Base-by-base conservation (phyloP, 2,797 vertebrate genomes). In the Cichlasoma orientale region DNA sequence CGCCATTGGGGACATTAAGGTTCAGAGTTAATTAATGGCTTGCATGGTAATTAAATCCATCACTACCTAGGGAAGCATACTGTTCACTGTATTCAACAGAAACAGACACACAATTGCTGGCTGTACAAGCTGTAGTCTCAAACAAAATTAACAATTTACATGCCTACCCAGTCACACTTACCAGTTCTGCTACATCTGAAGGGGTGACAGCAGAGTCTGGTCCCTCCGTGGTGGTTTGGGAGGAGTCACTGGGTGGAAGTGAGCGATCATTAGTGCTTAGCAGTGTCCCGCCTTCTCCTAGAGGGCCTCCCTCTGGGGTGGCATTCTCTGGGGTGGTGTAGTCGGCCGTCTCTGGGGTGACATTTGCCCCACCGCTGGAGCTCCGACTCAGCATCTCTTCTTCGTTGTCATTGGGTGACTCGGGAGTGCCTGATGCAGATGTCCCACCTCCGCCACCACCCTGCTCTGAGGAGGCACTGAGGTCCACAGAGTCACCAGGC, bases 181-280 rank as follows among this genome's bases (percentile, higher is more conserved):
- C 96, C 94, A 98, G 97, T 94, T 99, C 98, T 63, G 98, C 97
- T 77, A 97, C 97, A 82, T 99, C 98, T 0, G 98, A 99, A 73
- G 98, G 98, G 3, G 98, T 99, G 85, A 98, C 96, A 3, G 98
- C 98, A 0, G 98, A 99, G 88, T 99, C 98, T 0, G 98, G 98
- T 14, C 98, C 98, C 92, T 99, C 98, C 0, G 98, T 99, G 78
- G 98, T 99, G 25, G 98, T 99, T 92, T 99, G 98, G 77, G 98
- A 99, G 79, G 98, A 98, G 90, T 99, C 98, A 3, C 98, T 99
- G 76, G 97, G 93, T 1, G 98, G 97, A 1, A 98, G 97, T 1
- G 97, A 99, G 72, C 95, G 95, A 58, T 94, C 93, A 4, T 95
- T 96, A 6, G 94, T 86, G 54, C 88, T 59, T 0, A 90, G 75